Conservation (phyloP, 1,140 invertebrate species). For the Penaeus vannamei region DNA sequence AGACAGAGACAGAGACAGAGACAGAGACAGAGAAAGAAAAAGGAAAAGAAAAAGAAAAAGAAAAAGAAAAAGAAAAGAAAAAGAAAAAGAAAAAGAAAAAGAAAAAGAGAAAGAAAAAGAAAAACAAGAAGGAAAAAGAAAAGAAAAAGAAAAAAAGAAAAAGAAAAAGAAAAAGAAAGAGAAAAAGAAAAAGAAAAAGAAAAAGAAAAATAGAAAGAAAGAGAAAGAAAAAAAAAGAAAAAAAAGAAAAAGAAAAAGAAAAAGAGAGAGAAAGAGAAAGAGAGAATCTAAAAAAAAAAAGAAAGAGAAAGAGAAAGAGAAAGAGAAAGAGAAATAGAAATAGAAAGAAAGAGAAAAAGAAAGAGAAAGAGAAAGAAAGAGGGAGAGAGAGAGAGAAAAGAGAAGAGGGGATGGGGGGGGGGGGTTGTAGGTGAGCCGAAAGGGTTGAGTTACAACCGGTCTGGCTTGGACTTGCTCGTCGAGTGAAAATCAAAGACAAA, state of each 20-base stretch:
- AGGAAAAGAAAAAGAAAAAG: conserved; percentile 17
- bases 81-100: neutral
- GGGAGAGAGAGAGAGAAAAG: neutral
- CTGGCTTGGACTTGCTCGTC: too few species aligned
- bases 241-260: neutral
- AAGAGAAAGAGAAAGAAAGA: neutral
- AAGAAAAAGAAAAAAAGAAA: neutral
- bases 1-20: neutral
- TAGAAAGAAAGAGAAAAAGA: neutral
- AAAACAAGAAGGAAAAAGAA: neutral
- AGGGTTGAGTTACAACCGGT: too few species aligned
- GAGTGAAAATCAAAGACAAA: too few species aligned
- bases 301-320: neutral
- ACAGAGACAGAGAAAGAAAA: conserved; percentile 24
- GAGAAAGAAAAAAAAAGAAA: neutral
- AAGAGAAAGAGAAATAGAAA: conserved; percentile 1
- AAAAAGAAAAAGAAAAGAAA: conserved; percentile 8
- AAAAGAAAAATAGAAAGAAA: neutral
- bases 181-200: neutral
- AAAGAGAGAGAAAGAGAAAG: neutral
- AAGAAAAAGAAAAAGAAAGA: neutral
- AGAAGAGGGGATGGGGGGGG: too few species aligned
- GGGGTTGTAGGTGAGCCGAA: too few species aligned
- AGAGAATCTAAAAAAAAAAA: too few species aligned
- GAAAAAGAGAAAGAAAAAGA: neutral